Conservation (phyloP, 2,888 invertebrate species). For the Trimorus sp. region DNA sequence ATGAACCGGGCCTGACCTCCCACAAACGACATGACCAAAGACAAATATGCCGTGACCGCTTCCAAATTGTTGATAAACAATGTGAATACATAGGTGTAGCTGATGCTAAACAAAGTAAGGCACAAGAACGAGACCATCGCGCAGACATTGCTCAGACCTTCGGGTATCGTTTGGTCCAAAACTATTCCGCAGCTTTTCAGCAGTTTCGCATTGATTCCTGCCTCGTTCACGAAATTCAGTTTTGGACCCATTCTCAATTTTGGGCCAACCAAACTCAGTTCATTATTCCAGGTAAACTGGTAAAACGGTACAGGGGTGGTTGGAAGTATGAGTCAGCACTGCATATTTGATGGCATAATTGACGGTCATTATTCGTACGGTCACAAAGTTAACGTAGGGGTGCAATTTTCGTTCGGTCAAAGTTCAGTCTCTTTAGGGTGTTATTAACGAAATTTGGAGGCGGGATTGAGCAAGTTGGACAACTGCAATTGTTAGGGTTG, state of each 20-base stretch:
- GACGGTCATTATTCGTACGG: background rate
- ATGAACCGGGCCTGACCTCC: constrained; percentile 50
- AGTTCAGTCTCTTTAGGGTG: constrained; percentile 3
- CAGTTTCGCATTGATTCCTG: constrained; percentile 49
- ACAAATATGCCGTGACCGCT: constrained; percentile 33
- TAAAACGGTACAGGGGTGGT: background rate
- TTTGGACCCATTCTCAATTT: background rate
- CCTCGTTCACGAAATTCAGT: constrained; percentile 13
- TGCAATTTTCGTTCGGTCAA: constrained; percentile 4
- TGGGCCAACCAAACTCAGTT: background rate
- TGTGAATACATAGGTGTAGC: constrained; percentile 31
- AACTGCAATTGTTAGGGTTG: no score
- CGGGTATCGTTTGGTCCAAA: constrained; percentile 25
- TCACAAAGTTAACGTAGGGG: background rate
- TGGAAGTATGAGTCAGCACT: background rate
- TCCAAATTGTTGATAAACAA: constrained; percentile 42
- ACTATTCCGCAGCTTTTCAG: constrained; percentile 48
- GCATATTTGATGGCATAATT: constrained; percentile 1
- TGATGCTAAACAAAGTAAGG: constrained; percentile 41
- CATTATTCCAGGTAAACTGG: background rate
- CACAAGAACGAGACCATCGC: constrained; percentile 36
- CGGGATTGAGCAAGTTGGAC: background rate
- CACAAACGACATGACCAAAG: constrained; percentile 54
- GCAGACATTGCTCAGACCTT: constrained; percentile 21
- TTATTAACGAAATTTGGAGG: background rate